Evolutionary conservation across 1,140 invertebrate genomes (phyloP).

Genomic region (Phocides pigmalion): DNA sequence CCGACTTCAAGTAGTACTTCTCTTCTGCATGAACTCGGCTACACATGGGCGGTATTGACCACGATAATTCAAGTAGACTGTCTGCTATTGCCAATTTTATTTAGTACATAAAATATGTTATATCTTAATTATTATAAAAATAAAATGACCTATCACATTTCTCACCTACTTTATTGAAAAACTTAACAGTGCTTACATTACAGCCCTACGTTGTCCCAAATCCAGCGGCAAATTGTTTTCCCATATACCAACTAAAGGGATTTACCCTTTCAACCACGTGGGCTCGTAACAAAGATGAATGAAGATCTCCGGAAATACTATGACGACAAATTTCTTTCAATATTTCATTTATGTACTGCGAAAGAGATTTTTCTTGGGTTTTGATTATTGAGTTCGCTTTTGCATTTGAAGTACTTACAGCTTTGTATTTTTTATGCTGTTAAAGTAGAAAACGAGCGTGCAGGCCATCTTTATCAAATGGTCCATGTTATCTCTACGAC

Average conservation of each 20-base stretch:
- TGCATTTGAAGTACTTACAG: neutral
- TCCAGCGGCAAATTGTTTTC: constrained; percentile 33
- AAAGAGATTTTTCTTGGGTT: neutral
- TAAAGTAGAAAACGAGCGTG: too few species aligned
- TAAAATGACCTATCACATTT: neutral
- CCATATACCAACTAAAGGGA: constrained; percentile 29
- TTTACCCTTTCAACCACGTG: constrained; percentile 31
- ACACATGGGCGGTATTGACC: too few species aligned
- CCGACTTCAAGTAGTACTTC: too few species aligned
- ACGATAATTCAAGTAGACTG: too few species aligned
- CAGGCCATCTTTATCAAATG: too few species aligned
- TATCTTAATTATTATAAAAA: too few species aligned
- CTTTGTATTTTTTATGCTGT: too few species aligned
- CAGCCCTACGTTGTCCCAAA: constrained; percentile 19
- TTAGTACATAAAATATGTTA: too few species aligned
- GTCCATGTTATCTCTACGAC: too few species aligned
- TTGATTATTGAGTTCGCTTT: neutral
- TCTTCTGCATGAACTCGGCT: too few species aligned
- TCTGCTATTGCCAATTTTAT: too few species aligned
- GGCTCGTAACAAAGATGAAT: constrained; percentile 31
- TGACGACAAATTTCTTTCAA: constrained; percentile 26
- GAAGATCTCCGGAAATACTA: constrained; percentile 10
- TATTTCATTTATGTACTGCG: constrained; percentile 6
- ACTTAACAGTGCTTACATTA: constrained; percentile 20
- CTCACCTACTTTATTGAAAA: constrained; percentile 13